These are phyloP conservation scores for Notothenia rossii DNA, from an alignment of 2,113 vertebrate species.

Conservation along the genomic window DNA sequence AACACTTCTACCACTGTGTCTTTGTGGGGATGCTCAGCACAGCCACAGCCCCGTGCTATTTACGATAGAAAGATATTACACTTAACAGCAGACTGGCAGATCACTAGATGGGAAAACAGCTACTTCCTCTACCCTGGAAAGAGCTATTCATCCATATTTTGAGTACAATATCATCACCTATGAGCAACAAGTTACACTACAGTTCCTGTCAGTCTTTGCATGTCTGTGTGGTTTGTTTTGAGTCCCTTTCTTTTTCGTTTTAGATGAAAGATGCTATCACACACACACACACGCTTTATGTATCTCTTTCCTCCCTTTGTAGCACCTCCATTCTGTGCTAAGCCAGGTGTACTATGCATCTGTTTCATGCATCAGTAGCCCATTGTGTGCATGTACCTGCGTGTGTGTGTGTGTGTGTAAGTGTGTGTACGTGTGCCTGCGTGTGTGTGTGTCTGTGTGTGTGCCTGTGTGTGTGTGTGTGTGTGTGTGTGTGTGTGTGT, in stretches of 20 bases:
- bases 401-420: conserved; percentile 33
- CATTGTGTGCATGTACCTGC: conserved; percentile 48
- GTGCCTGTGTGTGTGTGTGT: too few species aligned
- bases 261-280: conserved; percentile 10
- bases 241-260: background rate
- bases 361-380: conserved; percentile 48
- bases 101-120: conserved; percentile 26
- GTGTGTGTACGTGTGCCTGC: too few species aligned
- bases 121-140: conserved; percentile 52
- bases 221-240: conserved; percentile 20
- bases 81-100: conserved; percentile 24
- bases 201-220: background rate
- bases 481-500: too few species aligned
- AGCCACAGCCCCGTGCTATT: background rate
- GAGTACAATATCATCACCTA: conserved; percentile 33
- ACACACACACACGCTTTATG: background rate
- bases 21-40: conserved; percentile 2
- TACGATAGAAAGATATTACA: conserved; percentile 7
- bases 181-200: conserved; percentile 34
- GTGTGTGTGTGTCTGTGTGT: too few species aligned
- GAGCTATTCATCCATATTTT: conserved; percentile 53
- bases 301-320: conserved; percentile 13
- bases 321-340: conserved; percentile 49
- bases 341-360: conserved; percentile 53
- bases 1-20: background rate